Base-by-base conservation (phyloP, 2,888 invertebrate genomes). In the Agelastica alni region DNA sequence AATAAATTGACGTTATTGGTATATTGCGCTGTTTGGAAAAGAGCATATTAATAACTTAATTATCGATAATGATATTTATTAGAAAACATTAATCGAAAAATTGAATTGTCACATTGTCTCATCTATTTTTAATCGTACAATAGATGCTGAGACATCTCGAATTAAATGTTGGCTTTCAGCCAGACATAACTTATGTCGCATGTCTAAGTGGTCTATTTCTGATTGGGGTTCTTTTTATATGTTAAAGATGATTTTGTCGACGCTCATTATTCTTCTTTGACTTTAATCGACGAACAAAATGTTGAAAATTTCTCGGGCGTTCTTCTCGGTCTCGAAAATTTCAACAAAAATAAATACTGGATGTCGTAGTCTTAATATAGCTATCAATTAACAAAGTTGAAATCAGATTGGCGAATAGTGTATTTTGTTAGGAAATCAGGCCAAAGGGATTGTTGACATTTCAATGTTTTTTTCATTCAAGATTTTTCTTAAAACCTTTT, bases 191-290 rank as follows among this genome's bases (percentile, higher is more conserved):
- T 76, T 76, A 77, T 77, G 76, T 74, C 73, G 75, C 71, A 73
- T 71, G 75, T 75, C 75, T 74, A 75, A 76, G 76, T 75, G 74
- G 77, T 77, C 75, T 77, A 77, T 78, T 78, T 78, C 76, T 72
- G 75, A 78, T 77, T 75, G 74, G 75, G 75, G 71, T 71, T 74
- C 71, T 72, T 68, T 73, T 74, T 72, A 70, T 70, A 67, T 57
- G 61, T 61, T 60, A 58, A 62, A 63, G 58, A 60, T 61, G 57
- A 61, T 64, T 65, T 65, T 65, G 65, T 63, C 59, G 53, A 56
- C 58, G 66, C 61, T 66, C 68, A 65, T 63, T 51, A 56, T 51
- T 56, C 56, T 56, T 45, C 41, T 55, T 55, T 56, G 56, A 56
- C 56, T 56, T 56, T 43, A 51, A 56, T 53, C 32, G 22, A 30